phyloP scores from a whole-genome alignment of 2,888 invertebrate genomes.

The Osmoderma eremita region DNA sequence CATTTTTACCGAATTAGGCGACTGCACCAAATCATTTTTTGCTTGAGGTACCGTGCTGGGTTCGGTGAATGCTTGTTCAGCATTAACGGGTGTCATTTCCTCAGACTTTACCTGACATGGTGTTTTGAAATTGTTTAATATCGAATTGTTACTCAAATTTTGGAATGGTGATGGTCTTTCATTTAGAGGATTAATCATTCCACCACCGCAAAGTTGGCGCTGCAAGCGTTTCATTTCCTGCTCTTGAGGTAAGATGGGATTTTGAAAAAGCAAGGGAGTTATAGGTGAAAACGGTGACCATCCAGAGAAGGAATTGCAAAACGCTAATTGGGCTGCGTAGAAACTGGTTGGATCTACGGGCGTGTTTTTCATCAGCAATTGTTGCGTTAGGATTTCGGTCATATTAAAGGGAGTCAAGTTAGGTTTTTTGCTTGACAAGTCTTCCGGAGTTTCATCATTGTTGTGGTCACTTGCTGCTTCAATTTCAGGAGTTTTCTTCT shows the following conservation, averaged over 20 bases:
- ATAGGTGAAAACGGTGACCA: conserved; percentile 69
- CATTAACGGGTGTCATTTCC: conserved; percentile 67
- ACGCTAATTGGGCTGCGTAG: conserved; percentile 70
- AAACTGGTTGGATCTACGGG: conserved; percentile 69
- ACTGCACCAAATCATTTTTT: conserved; percentile 67
- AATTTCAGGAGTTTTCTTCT: conserved; percentile 67
- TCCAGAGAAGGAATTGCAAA: conserved; percentile 65
- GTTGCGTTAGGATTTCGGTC: conserved; percentile 71
- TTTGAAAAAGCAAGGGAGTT: conserved; percentile 73
- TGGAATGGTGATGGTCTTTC: conserved; percentile 38
- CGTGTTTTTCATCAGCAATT: conserved; percentile 72
- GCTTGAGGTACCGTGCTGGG: conserved; percentile 56
- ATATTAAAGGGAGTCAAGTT: conserved; percentile 54
- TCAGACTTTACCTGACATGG: conserved; percentile 55
- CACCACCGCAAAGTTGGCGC: conserved; percentile 77
- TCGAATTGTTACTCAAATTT: conserved; percentile 43
- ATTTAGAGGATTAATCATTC: conserved; percentile 67
- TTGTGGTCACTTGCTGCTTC: conserved; percentile 51
- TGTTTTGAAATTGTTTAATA: conserved; percentile 24
- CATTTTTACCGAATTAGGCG: conserved; percentile 81
- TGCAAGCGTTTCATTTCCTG: conserved; percentile 76
- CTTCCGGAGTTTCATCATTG: conserved; percentile 62
- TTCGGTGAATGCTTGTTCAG: conserved; percentile 53
- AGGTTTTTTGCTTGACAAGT: conserved; percentile 63
- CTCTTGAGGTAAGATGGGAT: conserved; percentile 67